Evolutionary conservation across 2,888 invertebrate species (phyloP).

Genomic region (Euplagia quadripunctaria): DNA sequence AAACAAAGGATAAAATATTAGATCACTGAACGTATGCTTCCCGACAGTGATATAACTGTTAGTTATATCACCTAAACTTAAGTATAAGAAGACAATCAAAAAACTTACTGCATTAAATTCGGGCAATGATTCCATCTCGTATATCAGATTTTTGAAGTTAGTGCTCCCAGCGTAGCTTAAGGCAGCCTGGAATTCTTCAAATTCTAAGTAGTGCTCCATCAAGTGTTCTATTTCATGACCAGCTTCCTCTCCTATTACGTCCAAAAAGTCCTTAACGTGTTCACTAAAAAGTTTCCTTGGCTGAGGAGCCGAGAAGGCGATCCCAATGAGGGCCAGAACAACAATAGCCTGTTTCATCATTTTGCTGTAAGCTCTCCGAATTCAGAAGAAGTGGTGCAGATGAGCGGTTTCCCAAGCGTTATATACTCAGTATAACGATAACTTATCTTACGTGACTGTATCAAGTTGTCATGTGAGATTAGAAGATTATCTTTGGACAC

Average conservation of each 20-base stretch:
- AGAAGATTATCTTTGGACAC: conserved; percentile 29
- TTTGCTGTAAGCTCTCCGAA: conserved; percentile 36
- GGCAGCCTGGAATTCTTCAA: conserved; percentile 66
- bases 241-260: conserved; percentile 60
- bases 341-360: conserved; percentile 67
- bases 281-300: conserved; percentile 74
- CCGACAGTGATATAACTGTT: background rate
- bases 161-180: conserved; percentile 63
- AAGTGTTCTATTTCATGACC: conserved; percentile 57
- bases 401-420: conserved; percentile 27
- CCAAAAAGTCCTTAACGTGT: conserved; percentile 71
- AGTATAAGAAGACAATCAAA: background rate
- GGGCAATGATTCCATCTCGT: conserved; percentile 74
- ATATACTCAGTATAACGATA: conserved; percentile 52
- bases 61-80: background rate
- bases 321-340: conserved; percentile 59
- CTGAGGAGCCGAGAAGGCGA: conserved; percentile 66
- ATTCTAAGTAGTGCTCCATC: conserved; percentile 61
- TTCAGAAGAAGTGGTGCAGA: conserved; percentile 36
- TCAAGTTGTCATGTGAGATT: conserved; percentile 42
- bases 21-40: background rate
- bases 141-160: conserved; percentile 68
- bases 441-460: conserved; percentile 33
- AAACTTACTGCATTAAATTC: conserved; percentile 75
- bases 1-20: too few relatives aligned